These are phyloP conservation scores for Temnothorax rugatulus DNA, from an alignment of 2,888 invertebrate species.

Conservation along the genomic window DNA sequence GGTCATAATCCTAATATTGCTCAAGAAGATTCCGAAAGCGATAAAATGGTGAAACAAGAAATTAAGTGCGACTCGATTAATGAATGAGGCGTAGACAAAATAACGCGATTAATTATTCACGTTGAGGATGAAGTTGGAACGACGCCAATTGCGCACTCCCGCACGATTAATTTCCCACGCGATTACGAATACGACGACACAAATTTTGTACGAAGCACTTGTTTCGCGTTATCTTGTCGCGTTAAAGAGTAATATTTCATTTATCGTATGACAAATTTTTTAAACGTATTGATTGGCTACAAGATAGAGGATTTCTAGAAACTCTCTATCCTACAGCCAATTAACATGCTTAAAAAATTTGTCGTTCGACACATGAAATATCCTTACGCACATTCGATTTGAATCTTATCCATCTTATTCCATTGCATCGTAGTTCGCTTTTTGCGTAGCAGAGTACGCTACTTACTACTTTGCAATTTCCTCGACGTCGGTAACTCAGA, in stretches of 20 bases:
- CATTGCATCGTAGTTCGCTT: background rate
- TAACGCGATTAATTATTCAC: conserved; percentile 3
- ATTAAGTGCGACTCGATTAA: background rate
- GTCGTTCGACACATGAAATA: no score
- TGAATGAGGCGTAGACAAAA: background rate
- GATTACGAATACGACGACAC: background rate
- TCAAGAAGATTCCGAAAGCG: background rate
- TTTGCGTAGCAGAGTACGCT: background rate
- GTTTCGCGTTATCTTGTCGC: background rate
- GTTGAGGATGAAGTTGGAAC: background rate
- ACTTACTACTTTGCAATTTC: background rate
- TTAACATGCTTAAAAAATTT: no score
- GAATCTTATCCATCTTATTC: background rate
- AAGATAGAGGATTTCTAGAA: no score
- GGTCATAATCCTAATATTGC: background rate
- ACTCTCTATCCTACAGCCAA: no score
- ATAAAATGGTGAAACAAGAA: background rate
- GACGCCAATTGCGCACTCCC: background rate
- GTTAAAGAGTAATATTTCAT: no score
- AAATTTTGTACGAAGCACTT: background rate
- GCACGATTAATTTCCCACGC: background rate
- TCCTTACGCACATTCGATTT: background rate
- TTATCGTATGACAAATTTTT: no score
- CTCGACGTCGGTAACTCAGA: background rate
- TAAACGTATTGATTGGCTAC: no score